A percentile compares a stretch with the other conserved stretches of the same genome.
These are phyloP conservation scores for Diarsia mendica DNA, from an alignment of 2,888 invertebrate genomes.

Conservation along the genomic window DNA sequence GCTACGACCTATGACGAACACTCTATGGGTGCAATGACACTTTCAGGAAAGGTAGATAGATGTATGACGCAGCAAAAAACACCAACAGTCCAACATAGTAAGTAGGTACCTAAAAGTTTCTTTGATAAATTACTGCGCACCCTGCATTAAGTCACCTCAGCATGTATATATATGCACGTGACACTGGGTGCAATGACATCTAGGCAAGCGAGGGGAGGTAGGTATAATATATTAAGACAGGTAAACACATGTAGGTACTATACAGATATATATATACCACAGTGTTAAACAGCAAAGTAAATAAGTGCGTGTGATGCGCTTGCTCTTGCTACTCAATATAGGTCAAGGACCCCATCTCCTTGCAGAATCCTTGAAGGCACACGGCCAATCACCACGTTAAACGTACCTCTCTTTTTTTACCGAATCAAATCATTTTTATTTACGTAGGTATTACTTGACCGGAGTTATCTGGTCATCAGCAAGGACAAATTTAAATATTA, in stretches of 20 bases:
- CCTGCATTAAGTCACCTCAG: background rate
- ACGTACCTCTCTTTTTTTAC: slow-evolving; percentile 82
- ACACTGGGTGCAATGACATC: slow-evolving; percentile 5
- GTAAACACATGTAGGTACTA: background rate
- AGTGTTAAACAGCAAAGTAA: slow-evolving; percentile 71
- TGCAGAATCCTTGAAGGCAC: slow-evolving; percentile 87
- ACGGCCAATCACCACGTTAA: slow-evolving; percentile 86
- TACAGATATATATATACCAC: slow-evolving; percentile 43
- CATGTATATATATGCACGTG: background rate
- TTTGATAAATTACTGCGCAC: slow-evolving; percentile 16
- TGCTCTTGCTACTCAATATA: slow-evolving; percentile 77
- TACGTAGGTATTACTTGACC: slow-evolving; percentile 84
- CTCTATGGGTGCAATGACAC: slow-evolving; percentile 5
- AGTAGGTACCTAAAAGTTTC: background rate
- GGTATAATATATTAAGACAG: background rate
- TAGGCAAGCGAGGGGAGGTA: background rate
- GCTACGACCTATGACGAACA: background rate
- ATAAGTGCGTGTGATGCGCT: slow-evolving; percentile 66
- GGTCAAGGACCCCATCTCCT: slow-evolving; percentile 89
- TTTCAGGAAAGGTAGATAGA: background rate
- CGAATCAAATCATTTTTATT: slow-evolving; percentile 89
- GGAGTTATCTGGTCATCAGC: slow-evolving; percentile 84
- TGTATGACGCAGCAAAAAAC: background rate
- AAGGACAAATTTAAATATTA: slow-evolving; percentile 82
- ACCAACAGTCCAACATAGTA: background rate